Percentiles rank a stretch among this genome's conserved stretches.
phyloP scores from a whole-genome alignment of 2,113 vertebrate genomes.

The Oreamnos americanus region DNA sequence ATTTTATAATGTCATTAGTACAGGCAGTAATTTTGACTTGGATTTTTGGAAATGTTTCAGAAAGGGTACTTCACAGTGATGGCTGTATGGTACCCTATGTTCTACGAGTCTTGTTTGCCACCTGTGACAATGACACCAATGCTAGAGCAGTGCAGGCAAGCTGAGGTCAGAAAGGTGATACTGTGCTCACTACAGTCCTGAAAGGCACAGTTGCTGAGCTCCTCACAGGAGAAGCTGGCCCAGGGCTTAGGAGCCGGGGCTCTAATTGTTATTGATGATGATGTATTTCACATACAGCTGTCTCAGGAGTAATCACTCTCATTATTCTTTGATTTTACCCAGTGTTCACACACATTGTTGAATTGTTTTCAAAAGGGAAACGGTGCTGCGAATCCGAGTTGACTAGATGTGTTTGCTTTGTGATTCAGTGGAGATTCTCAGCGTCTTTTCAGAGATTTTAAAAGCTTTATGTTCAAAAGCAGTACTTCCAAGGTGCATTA shows the following conservation, averaged over 20 bases:
- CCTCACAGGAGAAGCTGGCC: background rate
- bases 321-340: background rate
- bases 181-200: background rate
- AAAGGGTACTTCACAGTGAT: background rate
- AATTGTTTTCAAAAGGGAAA: slow-evolving; percentile 39
- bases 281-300: background rate
- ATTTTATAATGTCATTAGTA: background rate
- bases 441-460: background rate
- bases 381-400: background rate
- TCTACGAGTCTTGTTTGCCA: background rate
- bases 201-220: background rate
- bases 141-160: background rate
- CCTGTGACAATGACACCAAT: background rate
- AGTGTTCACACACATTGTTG: background rate
- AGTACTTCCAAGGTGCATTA: background rate
- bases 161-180: background rate
- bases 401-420: slow-evolving; percentile 21
- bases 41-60: slow-evolving; percentile 37
- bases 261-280: background rate
- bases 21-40: background rate
- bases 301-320: background rate
- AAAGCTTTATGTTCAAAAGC: slow-evolving; percentile 25
- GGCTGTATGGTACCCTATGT: background rate
- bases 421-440: slow-evolving; percentile 28
- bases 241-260: background rate